These are phyloP conservation scores for Bufo gargarizans DNA, from an alignment of 2,113 vertebrate genomes.

Conservation along the genomic window DNA sequence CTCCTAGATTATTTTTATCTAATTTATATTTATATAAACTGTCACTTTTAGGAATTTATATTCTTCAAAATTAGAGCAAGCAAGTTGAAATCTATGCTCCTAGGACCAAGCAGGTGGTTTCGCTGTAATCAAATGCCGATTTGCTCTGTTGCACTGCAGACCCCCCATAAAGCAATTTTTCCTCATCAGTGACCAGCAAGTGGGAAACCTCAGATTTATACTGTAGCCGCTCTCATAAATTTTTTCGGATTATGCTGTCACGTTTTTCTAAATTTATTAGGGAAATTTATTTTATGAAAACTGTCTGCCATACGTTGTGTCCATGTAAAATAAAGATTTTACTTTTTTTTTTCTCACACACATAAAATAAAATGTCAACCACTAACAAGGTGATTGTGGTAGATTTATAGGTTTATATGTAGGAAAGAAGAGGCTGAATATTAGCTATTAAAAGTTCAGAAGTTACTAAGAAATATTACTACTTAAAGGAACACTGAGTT, in stretches of 20 bases:
- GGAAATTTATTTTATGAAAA: slow-evolving; percentile 3
- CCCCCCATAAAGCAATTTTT: background rate
- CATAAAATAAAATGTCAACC: background rate
- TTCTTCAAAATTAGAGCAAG: background rate
- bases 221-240: background rate
- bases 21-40: no score
- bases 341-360: background rate
- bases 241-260: background rate
- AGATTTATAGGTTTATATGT: background rate
- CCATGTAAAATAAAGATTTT: slow-evolving; percentile 12
- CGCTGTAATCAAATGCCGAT: background rate
- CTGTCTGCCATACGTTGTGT: background rate
- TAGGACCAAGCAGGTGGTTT: background rate
- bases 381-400: background rate
- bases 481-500: background rate
- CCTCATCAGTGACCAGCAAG: slow-evolving; percentile 14
- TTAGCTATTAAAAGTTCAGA: background rate
- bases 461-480: background rate
- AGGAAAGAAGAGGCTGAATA: background rate
- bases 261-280: slow-evolving; percentile 13
- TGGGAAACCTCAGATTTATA: slow-evolving; percentile 18
- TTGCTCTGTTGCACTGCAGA: background rate
- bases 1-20: no score
- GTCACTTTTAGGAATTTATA: background rate
- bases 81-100: background rate